A percentile compares a stretch with the other conserved stretches of the same genome.
Evolutionary conservation across 2,113 vertebrate genomes (phyloP).

Genomic region (Apistogramma diplotaenia): DNA sequence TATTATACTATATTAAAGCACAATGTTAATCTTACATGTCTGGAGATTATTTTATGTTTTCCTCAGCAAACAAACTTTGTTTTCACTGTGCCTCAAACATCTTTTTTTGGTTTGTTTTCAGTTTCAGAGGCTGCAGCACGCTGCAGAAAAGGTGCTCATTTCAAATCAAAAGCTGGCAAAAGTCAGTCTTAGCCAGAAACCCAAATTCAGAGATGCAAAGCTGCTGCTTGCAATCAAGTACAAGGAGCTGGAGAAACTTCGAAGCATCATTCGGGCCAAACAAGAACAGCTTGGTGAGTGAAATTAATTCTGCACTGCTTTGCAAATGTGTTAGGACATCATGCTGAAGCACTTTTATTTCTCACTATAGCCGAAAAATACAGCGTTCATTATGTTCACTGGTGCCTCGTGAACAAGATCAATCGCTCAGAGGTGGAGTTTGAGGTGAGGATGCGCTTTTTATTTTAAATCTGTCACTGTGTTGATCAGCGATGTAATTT

Average conservation of each 20-base stretch:
- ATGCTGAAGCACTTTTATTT: background rate
- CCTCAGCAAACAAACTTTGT: background rate
- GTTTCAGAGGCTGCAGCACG: slow-evolving; percentile 47
- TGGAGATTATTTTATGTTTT: background rate
- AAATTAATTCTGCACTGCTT: background rate
- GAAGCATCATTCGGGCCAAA: slow-evolving; percentile 43
- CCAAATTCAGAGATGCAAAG: slow-evolving; percentile 45
- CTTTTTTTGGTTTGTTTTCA: background rate
- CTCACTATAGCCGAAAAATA: slow-evolving; percentile 15
- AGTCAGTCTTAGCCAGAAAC: slow-evolving; percentile 40
- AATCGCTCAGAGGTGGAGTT: slow-evolving; percentile 26
- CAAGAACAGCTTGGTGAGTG: slow-evolving; percentile 51
- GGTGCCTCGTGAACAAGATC: slow-evolving; percentile 34
- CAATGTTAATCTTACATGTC: background rate
- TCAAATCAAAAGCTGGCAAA: slow-evolving; percentile 59
- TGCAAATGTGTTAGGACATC: background rate
- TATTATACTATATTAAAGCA: background rate
- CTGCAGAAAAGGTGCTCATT: slow-evolving; percentile 7
- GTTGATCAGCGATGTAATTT: background rate
- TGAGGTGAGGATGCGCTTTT: slow-evolving; percentile 28
- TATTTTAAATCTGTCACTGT: background rate
- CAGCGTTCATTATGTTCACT: slow-evolving; percentile 13
- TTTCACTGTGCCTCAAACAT: background rate
- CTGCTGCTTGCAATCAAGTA: slow-evolving; percentile 52
- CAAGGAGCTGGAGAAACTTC: slow-evolving; percentile 42